Evolutionary conservation across 1,140 invertebrate genomes (phyloP).

Genomic region (Heliothis subflexa): DNA sequence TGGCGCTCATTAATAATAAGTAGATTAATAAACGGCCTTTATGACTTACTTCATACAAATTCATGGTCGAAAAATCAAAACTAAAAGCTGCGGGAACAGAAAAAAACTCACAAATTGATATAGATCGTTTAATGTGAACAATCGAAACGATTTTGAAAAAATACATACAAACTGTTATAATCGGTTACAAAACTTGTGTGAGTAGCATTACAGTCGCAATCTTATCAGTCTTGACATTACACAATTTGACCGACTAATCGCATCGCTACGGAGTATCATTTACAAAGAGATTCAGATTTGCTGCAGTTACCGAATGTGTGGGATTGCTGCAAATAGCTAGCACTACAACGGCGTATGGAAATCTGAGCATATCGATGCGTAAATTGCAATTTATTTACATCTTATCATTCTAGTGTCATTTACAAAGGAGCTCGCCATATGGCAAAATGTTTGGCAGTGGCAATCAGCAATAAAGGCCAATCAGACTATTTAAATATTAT

Average conservation of each 20-base stretch:
- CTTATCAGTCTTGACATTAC: slow-evolving; percentile 71
- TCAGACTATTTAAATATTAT: background rate
- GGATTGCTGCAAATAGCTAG: background rate
- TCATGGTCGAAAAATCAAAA: background rate
- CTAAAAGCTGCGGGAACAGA: background rate
- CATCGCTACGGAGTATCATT: slow-evolving; percentile 45
- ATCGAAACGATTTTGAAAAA: slow-evolving; percentile 76
- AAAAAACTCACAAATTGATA: slow-evolving; percentile 46
- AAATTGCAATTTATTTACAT: slow-evolving; percentile 39
- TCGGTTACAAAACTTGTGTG: slow-evolving; percentile 63
- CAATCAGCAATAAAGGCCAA: background rate
- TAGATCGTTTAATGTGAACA: slow-evolving; percentile 76
- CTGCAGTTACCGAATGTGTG: background rate
- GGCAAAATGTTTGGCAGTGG: background rate
- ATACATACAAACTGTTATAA: slow-evolving; percentile 68
- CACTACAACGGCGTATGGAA: background rate
- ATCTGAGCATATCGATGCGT: slow-evolving; percentile 22
- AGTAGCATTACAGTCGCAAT: slow-evolving; percentile 63
- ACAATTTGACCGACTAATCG: slow-evolving; percentile 73
- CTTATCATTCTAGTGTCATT: background rate
- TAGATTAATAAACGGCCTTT: slow-evolving; percentile 52
- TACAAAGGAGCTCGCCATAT: slow-evolving; percentile 2
- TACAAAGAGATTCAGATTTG: slow-evolving; percentile 15
- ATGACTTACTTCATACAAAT: slow-evolving; percentile 25
- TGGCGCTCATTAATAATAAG: slow-evolving; percentile 52